A percentile compares a stretch with the other conserved stretches of the same genome.
Evolutionary conservation across 2,797 vertebrate species (phyloP).

Genomic region (Masticophis lateralis): DNA sequence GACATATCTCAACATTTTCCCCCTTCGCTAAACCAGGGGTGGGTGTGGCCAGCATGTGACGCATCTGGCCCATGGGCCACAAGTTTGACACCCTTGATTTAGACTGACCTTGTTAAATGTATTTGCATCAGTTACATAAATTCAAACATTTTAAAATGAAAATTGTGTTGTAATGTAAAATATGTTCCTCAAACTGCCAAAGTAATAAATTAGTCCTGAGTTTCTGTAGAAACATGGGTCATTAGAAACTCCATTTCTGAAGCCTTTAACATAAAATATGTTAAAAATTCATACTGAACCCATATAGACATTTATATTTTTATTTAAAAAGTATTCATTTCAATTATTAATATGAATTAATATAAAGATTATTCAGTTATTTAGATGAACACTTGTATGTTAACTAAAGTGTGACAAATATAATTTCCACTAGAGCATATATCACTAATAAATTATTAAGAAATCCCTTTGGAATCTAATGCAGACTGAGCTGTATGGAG

Average conservation of each 20-base stretch:
- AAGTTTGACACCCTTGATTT: too few relatives aligned
- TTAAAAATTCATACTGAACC: neutral
- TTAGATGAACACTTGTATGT: conserved; percentile 7
- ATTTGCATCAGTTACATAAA: neutral
- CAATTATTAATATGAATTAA: neutral
- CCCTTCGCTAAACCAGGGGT: too few relatives aligned
- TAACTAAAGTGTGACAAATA: conserved; percentile 5
- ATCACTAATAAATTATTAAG: conserved; percentile 34
- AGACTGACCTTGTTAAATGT: neutral
- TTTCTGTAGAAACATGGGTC: neutral
- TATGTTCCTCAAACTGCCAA: neutral
- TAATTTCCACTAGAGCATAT: conserved; percentile 6
- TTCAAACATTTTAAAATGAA: neutral
- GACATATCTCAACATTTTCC: too few relatives aligned
- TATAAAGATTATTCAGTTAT: neutral
- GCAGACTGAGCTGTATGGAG: conserved; percentile 37
- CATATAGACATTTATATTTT: neutral
- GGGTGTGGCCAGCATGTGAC: too few relatives aligned
- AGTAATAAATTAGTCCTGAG: neutral
- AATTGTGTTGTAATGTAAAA: neutral
- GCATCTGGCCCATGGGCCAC: too few relatives aligned
- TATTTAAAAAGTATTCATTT: neutral
- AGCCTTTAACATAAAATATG: neutral
- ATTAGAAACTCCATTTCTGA: neutral
- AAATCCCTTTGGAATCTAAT: conserved; percentile 27